Base-by-base conservation (phyloP, 2,797 vertebrate species). In the Enteromius mattozi region DNA sequence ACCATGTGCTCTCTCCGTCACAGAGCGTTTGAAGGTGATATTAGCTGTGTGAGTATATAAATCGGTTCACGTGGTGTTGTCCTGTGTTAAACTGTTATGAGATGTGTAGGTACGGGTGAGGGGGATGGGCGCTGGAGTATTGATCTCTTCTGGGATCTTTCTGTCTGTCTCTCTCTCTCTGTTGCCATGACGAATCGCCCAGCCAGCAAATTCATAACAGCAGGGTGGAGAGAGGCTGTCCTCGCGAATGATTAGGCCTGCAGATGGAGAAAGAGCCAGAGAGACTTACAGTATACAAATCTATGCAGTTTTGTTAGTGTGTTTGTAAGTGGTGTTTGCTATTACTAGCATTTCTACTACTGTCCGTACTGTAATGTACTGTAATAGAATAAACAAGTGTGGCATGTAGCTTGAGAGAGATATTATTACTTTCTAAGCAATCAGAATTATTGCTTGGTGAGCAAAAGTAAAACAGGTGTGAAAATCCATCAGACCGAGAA, bases 131-230 rank as follows among this genome's bases (percentile, higher is more conserved):
- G 71, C 72, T 76, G 33, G 40, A 37, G 45, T 85, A 88, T 85
- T 85, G 82, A 85, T 88, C 80, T 82, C 61, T 63, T 63, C 65
- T 75, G 51, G 82, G 68, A 74, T 81, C 77, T 56, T 40, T 84
- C 59, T 51, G 84, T 80, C 59, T 45, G 79, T 63, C 69, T 82
- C 54, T 78, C 69, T 66, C 47, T 78, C 69, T 85, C 81, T 81
- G 82, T 83, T 83, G 81, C 82, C 87, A 88, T 86, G 85, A 86
- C 77, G 56, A 83, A 86, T 79, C 85, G 51, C 66, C 37, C 16
- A 14, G 51, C 78, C 66, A 84, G 76, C 37, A 89, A 86, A 88
- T 86, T 84, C 80, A 86, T 82, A 87, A 59, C 85, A 84, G 69
- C 74, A 82, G 79, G 81, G 82, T 81, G 83, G 85, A 82, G 86